A percentile compares a stretch with the other conserved stretches of the same genome.
Conservation (phyloP, 2,113 vertebrate species). For the Scopus umbretta region DNA sequence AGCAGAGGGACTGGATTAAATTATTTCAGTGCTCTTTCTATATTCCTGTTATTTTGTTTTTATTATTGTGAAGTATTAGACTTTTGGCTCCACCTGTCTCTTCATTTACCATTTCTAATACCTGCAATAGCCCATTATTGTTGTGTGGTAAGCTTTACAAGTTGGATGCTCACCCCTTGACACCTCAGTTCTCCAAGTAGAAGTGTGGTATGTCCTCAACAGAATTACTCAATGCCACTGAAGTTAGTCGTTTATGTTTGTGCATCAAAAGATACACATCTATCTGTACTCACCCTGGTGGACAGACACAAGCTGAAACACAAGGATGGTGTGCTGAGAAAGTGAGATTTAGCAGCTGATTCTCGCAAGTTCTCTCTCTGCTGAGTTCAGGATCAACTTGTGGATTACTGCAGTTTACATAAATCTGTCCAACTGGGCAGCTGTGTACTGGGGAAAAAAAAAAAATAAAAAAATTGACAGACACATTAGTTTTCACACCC, state of each 20-base stretch:
- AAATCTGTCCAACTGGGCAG: constrained; percentile 85
- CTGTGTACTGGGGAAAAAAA: constrained; percentile 52
- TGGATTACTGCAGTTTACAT: constrained; percentile 83
- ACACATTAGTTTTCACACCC: background rate
- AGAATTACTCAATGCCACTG: background rate
- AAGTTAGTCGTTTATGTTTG: background rate
- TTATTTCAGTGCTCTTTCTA: background rate
- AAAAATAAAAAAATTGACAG: too few species aligned
- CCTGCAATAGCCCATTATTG: rapidly evolving
- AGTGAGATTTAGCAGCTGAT: constrained; percentile 89
- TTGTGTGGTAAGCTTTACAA: background rate
- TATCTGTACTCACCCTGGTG: constrained; percentile 78
- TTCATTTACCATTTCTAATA: background rate
- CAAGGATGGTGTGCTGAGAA: constrained; percentile 82
- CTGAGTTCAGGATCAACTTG: constrained; percentile 53
- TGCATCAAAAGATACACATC: background rate
- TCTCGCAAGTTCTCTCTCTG: constrained; percentile 88
- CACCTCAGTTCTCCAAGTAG: background rate
- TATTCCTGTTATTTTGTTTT: background rate
- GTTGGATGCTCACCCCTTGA: background rate
- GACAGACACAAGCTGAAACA: constrained; percentile 87
- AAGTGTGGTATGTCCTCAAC: background rate
- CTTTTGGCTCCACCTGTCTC: background rate
- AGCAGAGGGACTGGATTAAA: background rate
- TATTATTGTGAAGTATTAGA: background rate